Evolutionary conservation across 1,140 invertebrate species (phyloP).

Genomic region (Drosophila takahashii): DNA sequence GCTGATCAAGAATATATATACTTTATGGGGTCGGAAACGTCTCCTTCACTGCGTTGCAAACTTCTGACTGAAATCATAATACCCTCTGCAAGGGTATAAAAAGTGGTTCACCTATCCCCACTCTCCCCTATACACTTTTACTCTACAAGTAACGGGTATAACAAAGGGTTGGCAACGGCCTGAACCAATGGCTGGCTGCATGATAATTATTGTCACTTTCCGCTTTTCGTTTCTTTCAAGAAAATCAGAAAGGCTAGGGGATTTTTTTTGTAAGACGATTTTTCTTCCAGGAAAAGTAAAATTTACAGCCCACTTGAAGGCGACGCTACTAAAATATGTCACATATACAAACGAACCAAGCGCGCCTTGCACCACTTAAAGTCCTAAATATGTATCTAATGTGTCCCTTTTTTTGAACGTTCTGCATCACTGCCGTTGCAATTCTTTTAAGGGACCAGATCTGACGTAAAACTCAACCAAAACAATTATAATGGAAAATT

Average conservation of each 20-base stretch:
- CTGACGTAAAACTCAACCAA: conserved; percentile 25
- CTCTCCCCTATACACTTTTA: too few species aligned
- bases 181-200: neutral
- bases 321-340: conserved; percentile 67
- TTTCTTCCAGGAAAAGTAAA: conserved; percentile 12
- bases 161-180: too few species aligned
- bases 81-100: too few species aligned
- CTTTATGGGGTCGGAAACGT: too few species aligned
- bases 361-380: conserved; percentile 39
- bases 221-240: conserved; percentile 66
- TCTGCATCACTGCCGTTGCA: conserved; percentile 8
- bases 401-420: conserved; percentile 19
- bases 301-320: conserved; percentile 44
- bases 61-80: too few species aligned
- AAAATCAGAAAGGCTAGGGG: neutral
- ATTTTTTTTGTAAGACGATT: neutral
- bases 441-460: conserved; percentile 4
- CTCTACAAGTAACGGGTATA: too few species aligned
- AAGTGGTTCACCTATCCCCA: too few species aligned
- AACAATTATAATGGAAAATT: conserved; percentile 66
- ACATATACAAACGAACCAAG: conserved; percentile 52
- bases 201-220: conserved; percentile 15
- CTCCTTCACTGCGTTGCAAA: too few species aligned
- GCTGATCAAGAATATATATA: too few species aligned
- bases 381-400: conserved; percentile 61